These are phyloP conservation scores for Eurystomus glaucurus DNA, from an alignment of 2,797 vertebrate species.

Conservation along the genomic window DNA sequence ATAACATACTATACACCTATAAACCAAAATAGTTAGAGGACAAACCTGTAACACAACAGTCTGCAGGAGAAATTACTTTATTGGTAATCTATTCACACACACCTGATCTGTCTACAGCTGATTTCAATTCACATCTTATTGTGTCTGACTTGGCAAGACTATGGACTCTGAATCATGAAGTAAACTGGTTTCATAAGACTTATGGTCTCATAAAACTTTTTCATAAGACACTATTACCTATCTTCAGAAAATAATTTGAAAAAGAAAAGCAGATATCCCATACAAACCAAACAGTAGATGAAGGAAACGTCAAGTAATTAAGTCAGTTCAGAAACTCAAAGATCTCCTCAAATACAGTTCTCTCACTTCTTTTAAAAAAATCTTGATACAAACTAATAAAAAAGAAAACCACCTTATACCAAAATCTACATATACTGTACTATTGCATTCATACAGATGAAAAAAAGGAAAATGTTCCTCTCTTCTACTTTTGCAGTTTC, in stretches of 20 bases:
- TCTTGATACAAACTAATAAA: neutral
- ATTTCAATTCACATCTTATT: neutral
- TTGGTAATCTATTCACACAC: neutral
- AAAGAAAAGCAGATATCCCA: neutral
- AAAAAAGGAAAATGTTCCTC: neutral
- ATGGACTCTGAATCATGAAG: neutral
- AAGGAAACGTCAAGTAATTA: neutral
- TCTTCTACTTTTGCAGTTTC: neutral
- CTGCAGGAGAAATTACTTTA: neutral
- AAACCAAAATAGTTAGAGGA: neutral
- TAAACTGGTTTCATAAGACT: neutral
- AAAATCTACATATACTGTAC: neutral
- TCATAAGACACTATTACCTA: neutral
- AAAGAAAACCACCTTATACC: rapidly evolving
- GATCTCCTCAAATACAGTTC: neutral
- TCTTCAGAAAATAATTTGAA: neutral
- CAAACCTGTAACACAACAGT: neutral
- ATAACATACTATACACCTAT: neutral
- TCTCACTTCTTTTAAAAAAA: neutral
- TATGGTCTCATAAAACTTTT: no score
- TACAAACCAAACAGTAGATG: neutral
- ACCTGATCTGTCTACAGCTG: neutral
- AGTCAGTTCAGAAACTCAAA: neutral
- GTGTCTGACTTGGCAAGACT: neutral
- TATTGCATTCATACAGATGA: neutral